These are phyloP conservation scores for Pseudomyrmex concolor DNA, from an alignment of 1,140 invertebrate genomes.

Conservation along the genomic window DNA sequence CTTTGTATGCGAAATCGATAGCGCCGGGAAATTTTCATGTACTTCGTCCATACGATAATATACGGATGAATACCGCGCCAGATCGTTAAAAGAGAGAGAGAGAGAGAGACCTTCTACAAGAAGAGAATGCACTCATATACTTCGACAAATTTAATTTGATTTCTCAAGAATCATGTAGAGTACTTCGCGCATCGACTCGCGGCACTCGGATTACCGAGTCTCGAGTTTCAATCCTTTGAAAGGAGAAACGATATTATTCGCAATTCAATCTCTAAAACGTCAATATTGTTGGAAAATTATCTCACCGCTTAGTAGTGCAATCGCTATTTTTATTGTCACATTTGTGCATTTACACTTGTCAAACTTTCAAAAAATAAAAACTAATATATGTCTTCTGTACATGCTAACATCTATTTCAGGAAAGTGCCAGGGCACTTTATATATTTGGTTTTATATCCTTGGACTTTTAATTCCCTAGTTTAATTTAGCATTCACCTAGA, in stretches of 20 bases:
- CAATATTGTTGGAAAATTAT: not conserved
- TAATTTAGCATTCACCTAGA: conserved; percentile 4
- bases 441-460: conserved; percentile 8
- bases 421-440: not conserved
- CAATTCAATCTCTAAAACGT: not conserved
- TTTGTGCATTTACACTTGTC: conserved; percentile 2
- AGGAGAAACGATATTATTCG: not conserved
- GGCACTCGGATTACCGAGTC: not conserved
- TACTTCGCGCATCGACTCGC: not conserved
- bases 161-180: not conserved
- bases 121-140: not conserved
- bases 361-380: no score
- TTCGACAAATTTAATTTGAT: conserved; percentile 19
- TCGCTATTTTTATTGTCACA: not conserved
- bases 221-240: conserved; percentile 26
- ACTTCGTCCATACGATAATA: conserved; percentile 36
- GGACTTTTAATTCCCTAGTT: conserved; percentile 8
- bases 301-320: not conserved
- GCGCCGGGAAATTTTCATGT: conserved; percentile 56
- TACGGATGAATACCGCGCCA: conserved; percentile 35
- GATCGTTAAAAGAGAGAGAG: conserved; percentile 12
- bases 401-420: not conserved
- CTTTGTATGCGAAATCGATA: conserved; percentile 69
- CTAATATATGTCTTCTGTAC: not conserved
- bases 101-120: not conserved